These are phyloP conservation scores for Phalacrocorax aristotelis DNA, from an alignment of 2,113 vertebrate genomes.

Conservation along the genomic window DNA sequence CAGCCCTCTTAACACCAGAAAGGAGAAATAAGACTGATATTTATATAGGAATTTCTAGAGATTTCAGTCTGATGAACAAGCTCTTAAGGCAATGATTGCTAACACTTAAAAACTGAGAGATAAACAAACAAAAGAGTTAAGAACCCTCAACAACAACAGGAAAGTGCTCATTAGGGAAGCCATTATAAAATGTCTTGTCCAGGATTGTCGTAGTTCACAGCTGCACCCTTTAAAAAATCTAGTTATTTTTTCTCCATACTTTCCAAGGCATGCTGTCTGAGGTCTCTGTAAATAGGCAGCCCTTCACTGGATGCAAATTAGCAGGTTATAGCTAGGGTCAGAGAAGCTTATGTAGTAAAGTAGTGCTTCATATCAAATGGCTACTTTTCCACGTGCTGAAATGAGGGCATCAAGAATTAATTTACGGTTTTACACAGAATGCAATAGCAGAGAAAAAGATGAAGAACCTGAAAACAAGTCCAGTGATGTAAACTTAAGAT, in stretches of 20 bases:
- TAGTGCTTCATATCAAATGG: background rate
- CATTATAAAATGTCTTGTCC: background rate
- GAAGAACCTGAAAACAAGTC: background rate
- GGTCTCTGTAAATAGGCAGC: background rate
- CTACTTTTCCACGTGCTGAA: background rate
- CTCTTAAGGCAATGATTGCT: background rate
- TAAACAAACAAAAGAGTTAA: conserved; percentile 10
- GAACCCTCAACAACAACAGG: background rate
- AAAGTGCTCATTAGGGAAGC: background rate
- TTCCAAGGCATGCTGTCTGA: background rate
- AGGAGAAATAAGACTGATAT: background rate
- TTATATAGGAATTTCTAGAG: background rate
- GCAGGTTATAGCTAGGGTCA: background rate
- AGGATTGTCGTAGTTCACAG: background rate
- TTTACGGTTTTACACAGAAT: background rate
- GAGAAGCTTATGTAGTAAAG: background rate
- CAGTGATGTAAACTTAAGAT: background rate
- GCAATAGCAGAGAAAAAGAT: background rate
- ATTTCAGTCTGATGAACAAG: background rate
- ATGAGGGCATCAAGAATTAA: background rate
- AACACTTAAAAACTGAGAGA: background rate
- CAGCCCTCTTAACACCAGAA: background rate
- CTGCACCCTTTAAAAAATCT: background rate
- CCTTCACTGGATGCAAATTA: conserved; percentile 3
- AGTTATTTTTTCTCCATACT: background rate